Base-by-base conservation (phyloP, 2,113 vertebrate genomes). In the Rhizomys pruinosus region DNA sequence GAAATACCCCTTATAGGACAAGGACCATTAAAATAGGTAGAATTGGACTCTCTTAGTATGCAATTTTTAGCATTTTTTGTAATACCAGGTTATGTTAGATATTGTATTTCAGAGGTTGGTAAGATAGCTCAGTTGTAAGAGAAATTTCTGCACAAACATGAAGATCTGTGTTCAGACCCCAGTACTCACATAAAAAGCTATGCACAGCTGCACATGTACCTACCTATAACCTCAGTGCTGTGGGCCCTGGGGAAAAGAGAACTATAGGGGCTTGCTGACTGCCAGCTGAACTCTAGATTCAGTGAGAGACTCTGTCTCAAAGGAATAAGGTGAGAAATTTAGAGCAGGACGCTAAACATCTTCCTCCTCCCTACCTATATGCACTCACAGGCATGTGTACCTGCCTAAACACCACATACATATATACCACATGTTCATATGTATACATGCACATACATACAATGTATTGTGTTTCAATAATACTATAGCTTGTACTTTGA, bases 61-160 rank as follows among this genome's bases (percentile, higher is more conserved):
- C 2, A 57, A 23, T 32, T 72, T 44, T 88, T 69, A 80, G 6
- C 64, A n/a, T 92, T 82, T 92, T 7, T 94, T 95, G 1, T 20
- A 61, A 5, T 55, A 44, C 78, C 81, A 85, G 11, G 4, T 73
- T 80, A 55, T 76, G 6, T 47, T 71, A 29, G 52, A 63, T 27
- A 47, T 13, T 87, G 8, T 66, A 9, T 93, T 89, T 37, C 34
- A 64, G 29, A 39, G 37, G 27, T 20, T 64, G 27, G 47, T 52
- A 52, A 52, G 37, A 63, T 16, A 9, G 5, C 8, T 44, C 8
- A 32, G 37, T 27, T 44, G 39, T 32, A 64, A 64, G 61, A 42
- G 16, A 6, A 17, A 15, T 81, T 32, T 55, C 25, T 81, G 11
- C 4, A 32, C 59, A 81, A 81, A 10, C 59, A 64, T 25, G 32